Conservation (phyloP, 92 coral and sea anemone species). For the Phenganax marumi region DNA sequence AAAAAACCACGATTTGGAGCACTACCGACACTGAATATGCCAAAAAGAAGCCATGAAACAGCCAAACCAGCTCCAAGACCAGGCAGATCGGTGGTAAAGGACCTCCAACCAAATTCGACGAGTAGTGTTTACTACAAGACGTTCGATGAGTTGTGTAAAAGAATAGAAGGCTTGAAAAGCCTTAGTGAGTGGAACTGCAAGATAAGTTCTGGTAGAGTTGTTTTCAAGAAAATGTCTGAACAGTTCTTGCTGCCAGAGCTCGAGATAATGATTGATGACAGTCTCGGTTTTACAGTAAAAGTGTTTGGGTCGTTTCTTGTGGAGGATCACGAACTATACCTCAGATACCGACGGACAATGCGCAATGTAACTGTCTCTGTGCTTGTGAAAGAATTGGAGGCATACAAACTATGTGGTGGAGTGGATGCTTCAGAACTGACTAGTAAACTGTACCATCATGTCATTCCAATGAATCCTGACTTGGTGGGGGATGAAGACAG, state of each 20-base stretch:
- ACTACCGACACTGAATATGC: conserved; percentile 45
- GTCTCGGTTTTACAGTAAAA: conserved; percentile 61
- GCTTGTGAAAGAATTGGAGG: conserved; percentile 20
- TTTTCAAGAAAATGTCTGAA: conserved; percentile 20
- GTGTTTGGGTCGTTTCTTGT: conserved; percentile 61
- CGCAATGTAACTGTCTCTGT: conserved; percentile 47
- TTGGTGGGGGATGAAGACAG: conserved; percentile 17
- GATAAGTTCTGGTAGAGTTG: conserved; percentile 41
- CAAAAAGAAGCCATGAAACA: conserved; percentile 43
- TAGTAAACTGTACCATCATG: conserved; percentile 49
- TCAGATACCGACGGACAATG: conserved; percentile 35
- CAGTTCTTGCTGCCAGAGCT: conserved; percentile 49
- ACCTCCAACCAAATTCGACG: neutral
- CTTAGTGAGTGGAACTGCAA: conserved; percentile 45
- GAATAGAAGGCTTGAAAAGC: neutral
- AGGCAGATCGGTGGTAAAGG: conserved; percentile 17
- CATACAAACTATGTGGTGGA: conserved; percentile 46
- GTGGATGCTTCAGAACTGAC: conserved; percentile 20
- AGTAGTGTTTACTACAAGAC: neutral
- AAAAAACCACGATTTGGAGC: conserved; percentile 59
- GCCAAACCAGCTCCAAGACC: conserved; percentile 17
- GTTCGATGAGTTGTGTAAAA: neutral
- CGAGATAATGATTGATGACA: conserved; percentile 58
- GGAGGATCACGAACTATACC: conserved; percentile 61
- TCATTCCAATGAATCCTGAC: conserved; percentile 50